phyloP scores from a whole-genome alignment of 2,888 invertebrate genomes.

The Lapara coniferarum region DNA sequence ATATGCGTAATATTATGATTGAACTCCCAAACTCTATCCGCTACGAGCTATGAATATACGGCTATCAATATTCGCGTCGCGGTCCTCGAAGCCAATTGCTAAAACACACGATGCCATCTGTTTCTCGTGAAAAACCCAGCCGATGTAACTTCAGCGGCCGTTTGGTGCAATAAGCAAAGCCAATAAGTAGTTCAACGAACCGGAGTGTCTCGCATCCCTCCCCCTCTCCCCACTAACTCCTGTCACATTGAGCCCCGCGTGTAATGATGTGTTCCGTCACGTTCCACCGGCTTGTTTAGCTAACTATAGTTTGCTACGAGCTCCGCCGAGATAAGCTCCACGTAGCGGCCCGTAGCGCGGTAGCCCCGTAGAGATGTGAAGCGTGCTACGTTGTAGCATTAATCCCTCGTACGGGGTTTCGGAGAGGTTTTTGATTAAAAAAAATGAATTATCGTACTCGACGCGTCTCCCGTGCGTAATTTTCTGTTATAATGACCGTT shows the following conservation, averaged over 20 bases:
- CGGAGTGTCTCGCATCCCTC: neutral
- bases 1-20: no score
- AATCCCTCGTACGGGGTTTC: neutral
- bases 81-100: no score
- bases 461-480: no score
- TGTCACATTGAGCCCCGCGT: neutral
- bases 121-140: neutral
- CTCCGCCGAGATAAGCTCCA: neutral
- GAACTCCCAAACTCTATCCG: no score
- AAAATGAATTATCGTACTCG: no score
- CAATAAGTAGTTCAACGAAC: constrained; percentile 1
- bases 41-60: no score
- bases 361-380: neutral
- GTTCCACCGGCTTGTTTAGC: constrained; percentile 12
- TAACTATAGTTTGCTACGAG: neutral
- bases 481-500: no score
- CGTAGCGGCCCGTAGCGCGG: neutral
- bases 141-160: neutral
- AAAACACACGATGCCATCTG: neutral
- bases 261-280: constrained; percentile 24
- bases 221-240: neutral
- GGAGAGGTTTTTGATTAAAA: neutral
- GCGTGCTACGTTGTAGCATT: neutral
- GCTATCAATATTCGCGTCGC: no score
- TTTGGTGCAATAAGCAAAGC: constrained; percentile 7